Conservation (phyloP, 2,797 vertebrate genomes). For the Kryptopterus vitreolus region DNA sequence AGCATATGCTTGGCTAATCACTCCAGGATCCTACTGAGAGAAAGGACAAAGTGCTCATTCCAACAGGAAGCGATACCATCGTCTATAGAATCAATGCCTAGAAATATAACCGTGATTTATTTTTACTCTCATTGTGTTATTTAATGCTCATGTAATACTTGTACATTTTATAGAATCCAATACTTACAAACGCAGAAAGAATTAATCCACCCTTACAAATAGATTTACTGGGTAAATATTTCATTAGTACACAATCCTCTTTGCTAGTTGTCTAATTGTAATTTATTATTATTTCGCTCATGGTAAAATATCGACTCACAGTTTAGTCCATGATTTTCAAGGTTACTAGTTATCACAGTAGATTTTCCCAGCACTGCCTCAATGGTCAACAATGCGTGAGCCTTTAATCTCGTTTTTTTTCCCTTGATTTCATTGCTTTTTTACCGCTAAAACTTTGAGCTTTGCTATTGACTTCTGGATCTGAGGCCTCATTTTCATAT, state of each 20-base stretch:
- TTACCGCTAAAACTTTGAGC: constrained; percentile 30
- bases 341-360: constrained; percentile 10
- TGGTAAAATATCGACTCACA: not conserved
- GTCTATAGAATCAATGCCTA: constrained; percentile 20
- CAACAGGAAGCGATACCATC: constrained; percentile 37
- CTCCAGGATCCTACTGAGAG: constrained; percentile 50
- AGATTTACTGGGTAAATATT: not conserved
- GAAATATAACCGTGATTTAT: not conserved
- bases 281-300: no score
- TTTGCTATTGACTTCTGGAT: constrained; percentile 17
- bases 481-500: constrained; percentile 24
- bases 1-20: constrained; percentile 59
- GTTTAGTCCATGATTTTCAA: constrained; percentile 40
- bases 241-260: not conserved
- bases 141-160: not conserved
- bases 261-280: no score
- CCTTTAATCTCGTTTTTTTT: constrained; percentile 39
- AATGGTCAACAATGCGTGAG: constrained; percentile 36
- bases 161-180: not conserved
- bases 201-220: not conserved
- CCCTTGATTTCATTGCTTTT: constrained; percentile 26
- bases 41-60: constrained; percentile 28
- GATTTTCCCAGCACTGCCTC: constrained; percentile 18
- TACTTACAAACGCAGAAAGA: not conserved
- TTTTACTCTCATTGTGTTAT: not conserved